Conservation (phyloP, 2,113 vertebrate genomes). For the Agelaius phoeniceus region DNA sequence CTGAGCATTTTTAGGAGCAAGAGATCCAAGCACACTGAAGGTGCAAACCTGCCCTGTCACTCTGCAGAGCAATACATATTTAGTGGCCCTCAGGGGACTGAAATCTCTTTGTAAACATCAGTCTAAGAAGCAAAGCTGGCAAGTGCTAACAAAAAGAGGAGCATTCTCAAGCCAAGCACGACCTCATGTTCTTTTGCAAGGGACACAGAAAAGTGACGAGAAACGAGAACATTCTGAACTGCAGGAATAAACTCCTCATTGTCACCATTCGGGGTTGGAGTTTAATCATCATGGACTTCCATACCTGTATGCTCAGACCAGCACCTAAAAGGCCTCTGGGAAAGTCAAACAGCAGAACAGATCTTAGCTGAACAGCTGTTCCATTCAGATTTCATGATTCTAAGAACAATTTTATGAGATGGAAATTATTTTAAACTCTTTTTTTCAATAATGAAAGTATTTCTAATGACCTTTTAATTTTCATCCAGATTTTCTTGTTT, state of each 20-base stretch:
- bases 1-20: not conserved
- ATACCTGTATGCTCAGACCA: not conserved
- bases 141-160: constrained; percentile 46
- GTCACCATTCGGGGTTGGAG: not conserved
- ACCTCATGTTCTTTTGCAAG: constrained; percentile 1
- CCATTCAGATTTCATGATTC: not conserved
- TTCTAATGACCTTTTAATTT: not conserved
- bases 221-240: constrained; percentile 10
- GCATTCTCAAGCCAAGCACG: not conserved
- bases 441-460: not conserved
- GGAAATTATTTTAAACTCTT: not conserved
- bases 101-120: constrained; percentile 24
- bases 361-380: not conserved
- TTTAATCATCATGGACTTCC: not conserved
- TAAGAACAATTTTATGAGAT: not conserved
- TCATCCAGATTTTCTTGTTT: not conserved
- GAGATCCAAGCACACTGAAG: not conserved
- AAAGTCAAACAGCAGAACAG: not conserved
- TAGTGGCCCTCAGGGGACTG: not conserved
- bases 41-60: not conserved
- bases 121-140: not conserved
- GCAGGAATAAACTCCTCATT: constrained; percentile 5
- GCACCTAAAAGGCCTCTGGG: not conserved
- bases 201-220: not conserved
- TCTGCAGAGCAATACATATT: not conserved